Evolutionary conservation across 2,113 vertebrate species (phyloP).

Genomic region (Corythoichthys intestinalis): DNA sequence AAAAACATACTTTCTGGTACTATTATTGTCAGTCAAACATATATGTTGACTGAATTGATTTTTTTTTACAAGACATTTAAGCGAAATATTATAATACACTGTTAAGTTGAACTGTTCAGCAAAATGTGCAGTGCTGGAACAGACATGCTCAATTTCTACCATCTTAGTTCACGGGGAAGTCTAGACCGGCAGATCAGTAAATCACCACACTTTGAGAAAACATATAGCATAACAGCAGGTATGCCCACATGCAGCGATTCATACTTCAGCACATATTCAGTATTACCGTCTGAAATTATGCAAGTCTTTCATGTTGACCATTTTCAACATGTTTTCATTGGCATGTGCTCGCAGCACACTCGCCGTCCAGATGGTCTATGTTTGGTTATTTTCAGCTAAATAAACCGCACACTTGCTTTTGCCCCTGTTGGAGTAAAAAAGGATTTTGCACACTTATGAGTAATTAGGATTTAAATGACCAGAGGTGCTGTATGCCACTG

Average conservation of each 20-base stretch:
- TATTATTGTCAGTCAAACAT: conserved; percentile 33
- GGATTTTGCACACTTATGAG: conserved; percentile 14
- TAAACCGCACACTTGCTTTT: conserved; percentile 41
- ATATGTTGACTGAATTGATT: conserved; percentile 36
- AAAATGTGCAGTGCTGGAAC: conserved; percentile 8
- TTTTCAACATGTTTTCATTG: conserved; percentile 69
- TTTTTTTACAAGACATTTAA: conserved; percentile 18
- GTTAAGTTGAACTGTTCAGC: conserved; percentile 19
- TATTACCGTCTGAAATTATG: conserved; percentile 52
- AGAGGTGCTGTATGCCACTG: conserved; percentile 26
- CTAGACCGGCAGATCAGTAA: conserved; percentile 23
- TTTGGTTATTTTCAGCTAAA: conserved; percentile 71
- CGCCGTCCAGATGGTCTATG: conserved; percentile 65
- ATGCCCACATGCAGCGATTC: conserved; percentile 16
- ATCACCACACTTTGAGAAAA: conserved; percentile 25
- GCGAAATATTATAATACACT: conserved; percentile 10
- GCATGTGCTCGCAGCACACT: conserved; percentile 50
- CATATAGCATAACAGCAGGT: conserved; percentile 15
- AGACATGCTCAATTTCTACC: conserved; percentile 26
- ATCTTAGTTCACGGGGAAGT: conserved; percentile 32
- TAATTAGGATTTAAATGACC: conserved; percentile 34
- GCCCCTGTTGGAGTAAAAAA: conserved; percentile 22
- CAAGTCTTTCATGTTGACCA: conserved; percentile 57
- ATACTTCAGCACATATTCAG: conserved; percentile 28
- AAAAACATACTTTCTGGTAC: conserved; percentile 30